Evolutionary conservation across 2,888 invertebrate genomes (phyloP), one percentile per base, ranked within the genome.

Genomic region (Mesopsocus fuscifrons): DNA sequence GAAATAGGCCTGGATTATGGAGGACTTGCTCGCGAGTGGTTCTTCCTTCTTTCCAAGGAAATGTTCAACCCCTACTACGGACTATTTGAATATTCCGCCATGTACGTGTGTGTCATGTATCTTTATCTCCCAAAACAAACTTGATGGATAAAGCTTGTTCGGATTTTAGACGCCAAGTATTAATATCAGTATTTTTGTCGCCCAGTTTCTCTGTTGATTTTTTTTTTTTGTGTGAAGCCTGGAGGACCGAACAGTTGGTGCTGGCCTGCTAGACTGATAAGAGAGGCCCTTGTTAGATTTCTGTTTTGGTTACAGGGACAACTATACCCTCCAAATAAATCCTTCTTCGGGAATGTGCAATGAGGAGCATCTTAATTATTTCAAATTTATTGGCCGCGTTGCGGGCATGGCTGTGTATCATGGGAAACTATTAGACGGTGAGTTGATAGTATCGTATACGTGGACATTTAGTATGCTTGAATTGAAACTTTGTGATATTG

Each of bases 21-120:
- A 44, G 95, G 95, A 13, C 71, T 95, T 42, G 88, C 94, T 1
- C 72, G 97, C 47, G 97, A 98, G 65, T 97, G 95, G 94, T 98
- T 98, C 69, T 98, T 94, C 69, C 71, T 97, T 20, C 67, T 98
- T 9, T 97, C 95, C 1, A 94, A 94, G 63, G 97, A 98, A 69
- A 95, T 98, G 92, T 98, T 98, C 66, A 98, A 98, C 69, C 98
- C 98, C 0, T 98, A 97, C 63, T 98, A 98, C 65, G 97, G 97
- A 0, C 72, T 98, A 43, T 98, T 98, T 67, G 97, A 98, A 65
- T 98, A 98, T 69, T 95, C 95, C 1, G 97, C 97, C 3, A 94
- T 94, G 95, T 82, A 64, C 70, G 78, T 70, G 41, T 46, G 11
- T 13, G 40, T 31, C 13, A 16, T 32, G 6, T 18, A 30, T 32